These are phyloP conservation scores for Lepidochrysops patricia DNA, from an alignment of 2,888 invertebrate species.

Conservation along the genomic window DNA sequence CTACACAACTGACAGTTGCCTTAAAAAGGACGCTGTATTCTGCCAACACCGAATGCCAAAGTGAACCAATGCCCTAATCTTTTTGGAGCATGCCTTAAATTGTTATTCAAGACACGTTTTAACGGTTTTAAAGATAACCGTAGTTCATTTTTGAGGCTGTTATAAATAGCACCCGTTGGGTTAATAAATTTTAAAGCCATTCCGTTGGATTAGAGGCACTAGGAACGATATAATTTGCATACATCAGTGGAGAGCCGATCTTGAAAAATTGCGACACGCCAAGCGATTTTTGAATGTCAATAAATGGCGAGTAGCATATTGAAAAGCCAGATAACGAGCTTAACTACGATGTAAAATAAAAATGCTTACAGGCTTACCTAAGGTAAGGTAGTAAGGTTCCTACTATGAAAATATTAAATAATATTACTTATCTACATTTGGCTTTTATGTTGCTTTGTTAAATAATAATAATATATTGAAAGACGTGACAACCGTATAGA, in stretches of 20 bases:
- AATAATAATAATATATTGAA: too few relatives aligned
- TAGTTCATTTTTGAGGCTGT: constrained; percentile 69
- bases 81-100: constrained; percentile 28
- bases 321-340: not conserved
- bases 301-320: not conserved
- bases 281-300: not conserved
- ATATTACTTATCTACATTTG: too few relatives aligned
- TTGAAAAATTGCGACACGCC: not conserved
- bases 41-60: constrained; percentile 12
- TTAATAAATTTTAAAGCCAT: constrained; percentile 67
- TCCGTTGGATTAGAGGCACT: constrained; percentile 35
- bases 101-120: constrained; percentile 61
- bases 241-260: not conserved
- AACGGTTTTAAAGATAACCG: constrained; percentile 64
- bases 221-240: constrained; percentile 5
- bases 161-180: constrained; percentile 67
- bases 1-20: constrained; percentile 24
- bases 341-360: too few relatives aligned
- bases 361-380: too few relatives aligned
- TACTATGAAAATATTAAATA: too few relatives aligned
- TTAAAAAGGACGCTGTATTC: constrained; percentile 11
- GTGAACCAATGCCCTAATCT: constrained; percentile 21
- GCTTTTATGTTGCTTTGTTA: too few relatives aligned
- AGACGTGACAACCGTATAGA: too few relatives aligned
- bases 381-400: too few relatives aligned